Evolutionary conservation across 2,797 vertebrate genomes (phyloP).

Genomic region (Ctenopoma multispine): DNA sequence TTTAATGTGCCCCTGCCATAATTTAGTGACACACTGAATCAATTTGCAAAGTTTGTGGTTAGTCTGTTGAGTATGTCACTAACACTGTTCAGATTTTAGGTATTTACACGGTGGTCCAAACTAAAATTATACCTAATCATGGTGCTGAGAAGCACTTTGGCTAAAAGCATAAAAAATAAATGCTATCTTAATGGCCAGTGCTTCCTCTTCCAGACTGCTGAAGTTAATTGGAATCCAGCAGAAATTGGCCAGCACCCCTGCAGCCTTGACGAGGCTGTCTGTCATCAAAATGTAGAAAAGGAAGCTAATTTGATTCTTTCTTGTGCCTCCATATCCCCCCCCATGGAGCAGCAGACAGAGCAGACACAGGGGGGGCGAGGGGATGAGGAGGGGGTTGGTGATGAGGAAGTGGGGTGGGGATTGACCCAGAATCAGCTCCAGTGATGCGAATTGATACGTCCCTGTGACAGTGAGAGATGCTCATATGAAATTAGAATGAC

Average conservation of each 20-base stretch:
- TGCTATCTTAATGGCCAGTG: conserved; percentile 8
- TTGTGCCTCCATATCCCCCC: conserved; percentile 52
- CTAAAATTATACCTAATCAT: background rate
- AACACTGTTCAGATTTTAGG: conserved; percentile 1
- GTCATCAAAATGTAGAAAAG: conserved; percentile 56
- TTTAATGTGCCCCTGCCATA: background rate
- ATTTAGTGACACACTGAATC: conserved; percentile 4
- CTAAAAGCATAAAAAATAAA: conserved; percentile 32
- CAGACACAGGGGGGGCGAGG: conserved; percentile 48
- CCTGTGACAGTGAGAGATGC: conserved; percentile 61
- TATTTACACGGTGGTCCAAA: background rate
- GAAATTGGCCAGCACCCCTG: conserved; percentile 20
- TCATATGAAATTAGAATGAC: conserved; percentile 49
- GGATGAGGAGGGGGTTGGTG: background rate
- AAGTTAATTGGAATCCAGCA: conserved; percentile 35
- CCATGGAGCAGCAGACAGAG: conserved; percentile 54
- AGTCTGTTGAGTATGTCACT: background rate
- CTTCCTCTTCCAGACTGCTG: conserved; percentile 10
- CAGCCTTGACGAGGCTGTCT: conserved; percentile 65
- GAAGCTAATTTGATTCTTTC: conserved; percentile 73
- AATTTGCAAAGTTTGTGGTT: background rate
- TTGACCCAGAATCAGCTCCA: conserved; percentile 82
- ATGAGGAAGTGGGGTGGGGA: conserved; percentile 57
- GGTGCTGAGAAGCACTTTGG: conserved; percentile 4
- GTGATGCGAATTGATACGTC: conserved; percentile 71